phyloP scores from a whole-genome alignment of 2,888 invertebrate genomes.

The Patella ulyssiponensis region DNA sequence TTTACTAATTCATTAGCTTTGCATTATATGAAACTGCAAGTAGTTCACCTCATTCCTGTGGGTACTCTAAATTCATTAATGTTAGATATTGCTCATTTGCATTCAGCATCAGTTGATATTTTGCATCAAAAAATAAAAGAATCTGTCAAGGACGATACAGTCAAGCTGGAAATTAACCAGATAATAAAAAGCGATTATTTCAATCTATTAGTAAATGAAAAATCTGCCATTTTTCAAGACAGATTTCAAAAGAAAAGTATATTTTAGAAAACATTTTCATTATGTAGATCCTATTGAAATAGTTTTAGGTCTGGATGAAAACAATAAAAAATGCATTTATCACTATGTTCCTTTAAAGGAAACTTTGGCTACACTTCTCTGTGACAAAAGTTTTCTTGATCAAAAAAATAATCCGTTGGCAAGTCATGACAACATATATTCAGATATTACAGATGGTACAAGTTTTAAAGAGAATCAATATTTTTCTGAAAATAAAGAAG shows the following conservation, averaged over 20 bases:
- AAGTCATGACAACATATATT: too few relatives aligned
- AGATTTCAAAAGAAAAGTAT: too few relatives aligned
- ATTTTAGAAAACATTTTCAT: background rate
- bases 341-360: constrained; percentile 3
- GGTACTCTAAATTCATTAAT: background rate
- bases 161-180: too few relatives aligned
- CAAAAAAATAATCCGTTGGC: background rate
- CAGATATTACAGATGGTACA: background rate
- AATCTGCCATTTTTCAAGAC: background rate
- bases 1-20: constrained; percentile 3
- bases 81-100: background rate
- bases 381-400: background rate
- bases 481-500: constrained; percentile 5
- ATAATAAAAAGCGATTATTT: too few relatives aligned
- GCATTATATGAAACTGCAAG: background rate
- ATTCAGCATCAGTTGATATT: background rate
- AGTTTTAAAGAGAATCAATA: background rate
- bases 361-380: background rate
- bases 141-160: background rate
- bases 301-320: background rate
- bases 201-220: background rate
- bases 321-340: constrained; percentile 6
- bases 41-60: background rate
- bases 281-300: constrained; percentile 1
- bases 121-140: background rate